These are phyloP conservation scores for Agrotis segetum DNA, from an alignment of 2,888 invertebrate species.

Conservation along the genomic window DNA sequence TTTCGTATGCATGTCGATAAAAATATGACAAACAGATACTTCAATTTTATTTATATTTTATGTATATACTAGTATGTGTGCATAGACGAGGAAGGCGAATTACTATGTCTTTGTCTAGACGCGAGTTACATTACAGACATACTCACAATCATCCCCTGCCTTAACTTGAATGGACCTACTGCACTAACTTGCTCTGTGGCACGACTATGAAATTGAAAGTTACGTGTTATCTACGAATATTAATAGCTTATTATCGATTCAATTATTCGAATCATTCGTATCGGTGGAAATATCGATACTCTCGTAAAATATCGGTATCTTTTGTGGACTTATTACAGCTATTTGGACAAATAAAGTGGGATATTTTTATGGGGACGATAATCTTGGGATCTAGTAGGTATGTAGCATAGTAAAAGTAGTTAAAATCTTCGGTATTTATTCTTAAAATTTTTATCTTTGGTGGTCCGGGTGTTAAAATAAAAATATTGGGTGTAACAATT, in stretches of 20 bases:
- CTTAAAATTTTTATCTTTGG: conserved; percentile 21
- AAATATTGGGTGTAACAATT: conserved; percentile 39
- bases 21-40: too few species aligned
- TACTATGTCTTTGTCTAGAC: too few species aligned
- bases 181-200: neutral
- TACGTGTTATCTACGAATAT: conserved; percentile 61
- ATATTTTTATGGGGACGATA: conserved; percentile 59
- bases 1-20: too few species aligned
- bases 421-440: conserved; percentile 11
- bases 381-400: conserved; percentile 26
- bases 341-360: conserved; percentile 62
- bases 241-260: conserved; percentile 65
- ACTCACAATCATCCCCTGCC: too few species aligned
- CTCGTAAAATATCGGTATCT: conserved; percentile 55
- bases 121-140: too few species aligned
- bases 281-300: conserved; percentile 52
- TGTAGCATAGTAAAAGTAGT: conserved; percentile 37
- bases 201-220: conserved; percentile 62
- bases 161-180: conserved; percentile 5
- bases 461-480: conserved; percentile 38
- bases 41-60: too few species aligned
- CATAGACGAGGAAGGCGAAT: too few species aligned
- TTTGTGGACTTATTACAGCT: conserved; percentile 47
- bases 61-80: too few species aligned
- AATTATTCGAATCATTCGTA: conserved; percentile 65